Percentiles rank a stretch among this genome's conserved stretches.
These are phyloP conservation scores for Amblyjoppa fuscipennis DNA, from an alignment of 2,888 invertebrate genomes.

Conservation along the genomic window DNA sequence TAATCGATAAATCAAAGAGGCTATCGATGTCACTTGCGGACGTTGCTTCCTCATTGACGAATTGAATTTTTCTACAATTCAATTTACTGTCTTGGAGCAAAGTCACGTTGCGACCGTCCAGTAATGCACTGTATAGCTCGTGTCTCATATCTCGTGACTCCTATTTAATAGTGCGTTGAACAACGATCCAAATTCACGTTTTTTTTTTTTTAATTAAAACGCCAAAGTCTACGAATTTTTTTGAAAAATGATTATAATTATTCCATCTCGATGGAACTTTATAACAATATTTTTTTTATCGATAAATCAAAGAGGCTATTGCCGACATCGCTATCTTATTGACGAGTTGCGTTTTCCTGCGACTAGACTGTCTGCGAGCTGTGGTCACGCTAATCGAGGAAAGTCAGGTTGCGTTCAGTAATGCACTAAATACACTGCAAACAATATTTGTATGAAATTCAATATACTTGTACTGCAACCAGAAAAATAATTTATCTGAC, in stretches of 20 bases:
- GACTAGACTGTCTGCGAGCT: too few species aligned
- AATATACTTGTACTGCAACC: too few species aligned
- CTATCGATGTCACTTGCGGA: background rate
- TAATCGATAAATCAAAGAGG: background rate
- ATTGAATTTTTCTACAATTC: background rate
- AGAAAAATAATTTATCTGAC: too few species aligned
- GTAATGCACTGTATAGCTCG: too few species aligned
- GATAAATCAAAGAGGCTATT: too few species aligned
- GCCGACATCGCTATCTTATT: background rate
- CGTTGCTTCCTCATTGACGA: background rate
- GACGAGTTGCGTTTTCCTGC: background rate
- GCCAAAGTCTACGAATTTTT: background rate
- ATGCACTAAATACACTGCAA: too few species aligned
- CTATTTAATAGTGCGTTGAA: background rate
- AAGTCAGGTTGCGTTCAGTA: too few species aligned
- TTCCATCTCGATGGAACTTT: background rate
- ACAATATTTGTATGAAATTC: too few species aligned
- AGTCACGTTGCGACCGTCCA: background rate
- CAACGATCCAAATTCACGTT: too few species aligned
- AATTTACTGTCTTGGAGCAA: background rate
- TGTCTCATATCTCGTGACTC: background rate
- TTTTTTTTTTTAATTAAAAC: too few species aligned
- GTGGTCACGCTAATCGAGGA: too few species aligned
- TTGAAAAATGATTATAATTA: background rate
- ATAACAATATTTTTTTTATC: too few species aligned